Evolutionary conservation across 2,113 vertebrate genomes (phyloP).

Genomic region (Nymphicus hollandicus): DNA sequence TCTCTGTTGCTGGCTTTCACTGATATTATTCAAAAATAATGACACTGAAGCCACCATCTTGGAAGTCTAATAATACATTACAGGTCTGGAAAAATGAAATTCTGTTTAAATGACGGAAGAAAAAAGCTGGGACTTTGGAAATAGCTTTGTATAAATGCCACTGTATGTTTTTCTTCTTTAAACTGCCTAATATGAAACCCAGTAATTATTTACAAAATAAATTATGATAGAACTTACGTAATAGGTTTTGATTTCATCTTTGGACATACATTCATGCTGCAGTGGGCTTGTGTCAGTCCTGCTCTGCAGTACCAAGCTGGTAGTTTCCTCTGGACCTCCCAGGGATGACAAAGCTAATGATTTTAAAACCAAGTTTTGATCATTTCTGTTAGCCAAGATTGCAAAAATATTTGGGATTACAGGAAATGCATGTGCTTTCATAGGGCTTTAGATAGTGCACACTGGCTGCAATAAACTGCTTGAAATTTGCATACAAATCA

Average conservation of each 20-base stretch:
- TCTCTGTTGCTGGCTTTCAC: slow-evolving; percentile 13
- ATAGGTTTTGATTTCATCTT: neutral
- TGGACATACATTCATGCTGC: neutral
- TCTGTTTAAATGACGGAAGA: neutral
- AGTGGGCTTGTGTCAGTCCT: neutral
- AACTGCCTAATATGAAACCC: neutral
- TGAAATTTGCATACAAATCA: neutral
- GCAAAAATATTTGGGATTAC: neutral
- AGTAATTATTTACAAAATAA: neutral
- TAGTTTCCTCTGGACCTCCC: neutral
- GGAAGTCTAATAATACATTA: neutral
- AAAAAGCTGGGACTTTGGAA: neutral
- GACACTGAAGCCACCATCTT: neutral
- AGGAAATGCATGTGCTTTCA: neutral
- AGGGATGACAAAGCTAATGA: neutral
- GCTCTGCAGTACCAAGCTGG: neutral
- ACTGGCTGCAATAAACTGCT: neutral
- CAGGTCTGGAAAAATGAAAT: neutral
- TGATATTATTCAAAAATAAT: slow-evolving; percentile 45
- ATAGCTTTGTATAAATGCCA: neutral
- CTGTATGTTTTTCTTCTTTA: neutral
- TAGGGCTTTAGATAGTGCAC: neutral
- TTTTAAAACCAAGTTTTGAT: neutral
- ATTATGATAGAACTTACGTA: neutral
- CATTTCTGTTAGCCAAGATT: neutral